A percentile compares a stretch with the other conserved stretches of the same genome.
Evolutionary conservation across 2,797 vertebrate genomes (phyloP).

Genomic region (Gobionotothen gibberifrons): DNA sequence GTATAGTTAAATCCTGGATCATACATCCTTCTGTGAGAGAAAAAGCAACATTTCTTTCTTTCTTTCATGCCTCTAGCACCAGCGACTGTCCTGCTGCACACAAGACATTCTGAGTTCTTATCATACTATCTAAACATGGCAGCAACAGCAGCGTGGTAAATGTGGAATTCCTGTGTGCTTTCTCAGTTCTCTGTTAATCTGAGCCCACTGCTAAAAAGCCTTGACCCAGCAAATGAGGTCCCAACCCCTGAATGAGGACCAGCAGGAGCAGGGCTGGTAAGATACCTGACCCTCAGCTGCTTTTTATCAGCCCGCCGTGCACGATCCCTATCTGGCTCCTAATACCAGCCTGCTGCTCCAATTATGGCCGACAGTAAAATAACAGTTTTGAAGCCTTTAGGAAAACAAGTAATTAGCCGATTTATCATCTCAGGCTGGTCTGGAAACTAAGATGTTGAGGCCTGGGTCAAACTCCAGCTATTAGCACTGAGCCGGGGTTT

Average conservation of each 20-base stretch:
- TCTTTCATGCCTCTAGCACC: not conserved
- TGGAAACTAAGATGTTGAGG: conserved; percentile 50
- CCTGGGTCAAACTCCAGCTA: conserved; percentile 57
- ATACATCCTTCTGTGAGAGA: conserved; percentile 9
- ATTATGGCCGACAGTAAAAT: conserved; percentile 70
- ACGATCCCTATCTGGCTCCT: conserved; percentile 57
- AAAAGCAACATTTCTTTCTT: not conserved
- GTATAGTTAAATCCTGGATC: not conserved
- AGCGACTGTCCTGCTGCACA: not conserved
- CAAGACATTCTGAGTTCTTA: conserved; percentile 31
- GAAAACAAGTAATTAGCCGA: conserved; percentile 70
- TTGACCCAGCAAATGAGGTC: conserved; percentile 77
- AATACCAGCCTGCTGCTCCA: conserved; percentile 70
- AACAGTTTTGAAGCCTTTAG: conserved; percentile 72
- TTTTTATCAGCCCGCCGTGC: conserved; percentile 67
- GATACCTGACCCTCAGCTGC: conserved; percentile 75
- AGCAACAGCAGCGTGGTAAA: conserved; percentile 52
- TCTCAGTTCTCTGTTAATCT: conserved; percentile 59
- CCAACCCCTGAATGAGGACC: conserved; percentile 73
- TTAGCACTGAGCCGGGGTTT: conserved; percentile 50
- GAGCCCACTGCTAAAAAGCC: conserved; percentile 63
- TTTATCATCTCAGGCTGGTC: conserved; percentile 67
- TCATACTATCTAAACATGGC: conserved; percentile 47
- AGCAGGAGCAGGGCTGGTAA: conserved; percentile 57
- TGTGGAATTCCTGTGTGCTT: conserved; percentile 66